Conservation (phyloP, 53 echinoderm and acorn worm genomes). For the Henricia sp. region DNA sequence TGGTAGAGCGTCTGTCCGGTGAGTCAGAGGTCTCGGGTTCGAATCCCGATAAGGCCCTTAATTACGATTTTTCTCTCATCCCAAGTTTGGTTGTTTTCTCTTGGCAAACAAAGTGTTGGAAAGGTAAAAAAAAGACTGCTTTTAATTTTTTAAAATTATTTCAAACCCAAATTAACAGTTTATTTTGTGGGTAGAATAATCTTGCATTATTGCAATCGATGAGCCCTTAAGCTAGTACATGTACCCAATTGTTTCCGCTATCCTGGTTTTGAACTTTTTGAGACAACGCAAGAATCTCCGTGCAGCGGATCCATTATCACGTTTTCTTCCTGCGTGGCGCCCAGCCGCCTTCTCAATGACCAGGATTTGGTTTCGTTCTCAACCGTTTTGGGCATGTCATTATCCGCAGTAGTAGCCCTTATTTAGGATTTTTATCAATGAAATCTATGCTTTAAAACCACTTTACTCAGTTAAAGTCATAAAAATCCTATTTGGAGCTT, state of each 20-base stretch:
- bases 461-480: no score
- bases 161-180: background rate
- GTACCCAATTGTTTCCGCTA: background rate
- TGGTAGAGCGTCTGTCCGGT: no score
- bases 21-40: no score
- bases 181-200: background rate
- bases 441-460: no score
- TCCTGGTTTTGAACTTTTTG: background rate
- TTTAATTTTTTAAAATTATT: background rate
- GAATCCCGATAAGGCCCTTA: no score
- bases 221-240: background rate
- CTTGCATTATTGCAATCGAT: background rate
- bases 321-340: slow-evolving; percentile 34
- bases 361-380: background rate
- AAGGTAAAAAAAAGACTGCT: background rate
- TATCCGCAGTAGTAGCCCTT: no score
- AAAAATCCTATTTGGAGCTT: no score
- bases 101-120: no score
- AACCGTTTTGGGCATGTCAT: no score
- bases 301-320: slow-evolving; percentile 28
- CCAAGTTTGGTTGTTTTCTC: no score
- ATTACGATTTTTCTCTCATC: no score
- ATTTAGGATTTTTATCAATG: no score
- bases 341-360: background rate
- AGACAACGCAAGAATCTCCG: background rate